Percentiles rank a stretch among this genome's conserved stretches.
phyloP scores from a whole-genome alignment of 1,140 invertebrate species.

The Homalodisca vitripennis region DNA sequence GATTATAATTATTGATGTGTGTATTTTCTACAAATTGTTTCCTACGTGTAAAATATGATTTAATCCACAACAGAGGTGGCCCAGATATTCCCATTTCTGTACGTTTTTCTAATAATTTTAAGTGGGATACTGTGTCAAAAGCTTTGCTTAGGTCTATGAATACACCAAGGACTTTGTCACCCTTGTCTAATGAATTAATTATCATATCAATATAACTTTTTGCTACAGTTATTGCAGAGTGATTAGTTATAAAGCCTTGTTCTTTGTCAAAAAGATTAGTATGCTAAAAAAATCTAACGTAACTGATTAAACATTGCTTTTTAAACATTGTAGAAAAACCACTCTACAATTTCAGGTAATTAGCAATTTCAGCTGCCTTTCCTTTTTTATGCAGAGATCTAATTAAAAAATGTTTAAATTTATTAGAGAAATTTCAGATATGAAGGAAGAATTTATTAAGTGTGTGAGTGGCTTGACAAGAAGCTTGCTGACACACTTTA shows the following conservation, averaged over 20 bases:
- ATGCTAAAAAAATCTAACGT: neutral
- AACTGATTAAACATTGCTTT: neutral
- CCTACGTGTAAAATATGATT: neutral
- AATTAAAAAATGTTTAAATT: too few relatives aligned
- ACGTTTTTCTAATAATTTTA: constrained; percentile 8
- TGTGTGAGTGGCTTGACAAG: too few relatives aligned
- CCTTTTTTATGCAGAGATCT: too few relatives aligned
- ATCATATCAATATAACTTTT: neutral
- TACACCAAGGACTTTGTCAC: neutral
- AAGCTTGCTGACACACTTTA: too few relatives aligned
- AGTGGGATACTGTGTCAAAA: neutral
- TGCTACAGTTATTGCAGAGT: neutral
- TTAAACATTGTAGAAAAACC: neutral
- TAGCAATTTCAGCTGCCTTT: too few relatives aligned
- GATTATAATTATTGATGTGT: neutral
- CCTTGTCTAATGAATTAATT: neutral
- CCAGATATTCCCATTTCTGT: neutral
- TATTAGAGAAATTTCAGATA: too few relatives aligned
- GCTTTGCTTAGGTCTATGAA: constrained; percentile 9
- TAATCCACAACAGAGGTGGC: neutral
- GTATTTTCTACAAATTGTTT: neutral
- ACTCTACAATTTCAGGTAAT: too few relatives aligned
- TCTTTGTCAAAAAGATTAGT: constrained; percentile 12
- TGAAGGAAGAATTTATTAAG: too few relatives aligned
- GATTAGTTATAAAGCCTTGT: neutral